Evolutionary conservation across 2,797 vertebrate genomes (phyloP).

Genomic region (Poecilia velifera): DNA sequence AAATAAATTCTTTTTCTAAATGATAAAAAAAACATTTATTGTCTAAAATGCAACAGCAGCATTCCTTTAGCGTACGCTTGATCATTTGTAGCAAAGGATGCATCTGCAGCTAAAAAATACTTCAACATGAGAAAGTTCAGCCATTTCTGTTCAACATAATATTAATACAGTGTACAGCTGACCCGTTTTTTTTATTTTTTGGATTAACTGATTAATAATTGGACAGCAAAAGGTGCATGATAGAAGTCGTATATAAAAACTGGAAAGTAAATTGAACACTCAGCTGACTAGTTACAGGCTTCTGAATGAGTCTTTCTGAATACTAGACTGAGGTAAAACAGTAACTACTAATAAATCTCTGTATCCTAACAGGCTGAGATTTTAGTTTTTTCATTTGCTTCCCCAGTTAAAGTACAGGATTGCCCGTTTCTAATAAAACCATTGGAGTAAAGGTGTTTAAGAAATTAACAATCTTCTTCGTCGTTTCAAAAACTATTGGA

Average conservation of each 20-base stretch:
- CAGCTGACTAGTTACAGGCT: neutral
- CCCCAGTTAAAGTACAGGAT: neutral
- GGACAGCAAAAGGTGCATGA: too few species aligned
- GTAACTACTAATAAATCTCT: neutral
- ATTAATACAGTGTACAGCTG: too few species aligned
- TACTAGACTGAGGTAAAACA: constrained; percentile 1
- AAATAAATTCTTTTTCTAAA: too few species aligned
- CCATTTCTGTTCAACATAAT: too few species aligned
- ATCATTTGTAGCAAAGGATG: too few species aligned
- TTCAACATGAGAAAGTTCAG: too few species aligned
- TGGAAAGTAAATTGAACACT: neutral
- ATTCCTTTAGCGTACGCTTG: too few species aligned
- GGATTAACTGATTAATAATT: too few species aligned
- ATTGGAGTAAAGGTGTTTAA: neutral
- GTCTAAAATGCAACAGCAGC: too few species aligned
- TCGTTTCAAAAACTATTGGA: neutral
- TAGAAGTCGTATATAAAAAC: neutral
- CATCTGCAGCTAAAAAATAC: too few species aligned
- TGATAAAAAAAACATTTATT: too few species aligned
- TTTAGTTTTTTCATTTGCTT: neutral
- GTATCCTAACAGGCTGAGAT: neutral
- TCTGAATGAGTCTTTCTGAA: neutral
- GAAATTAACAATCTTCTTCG: neutral
- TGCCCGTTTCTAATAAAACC: neutral
- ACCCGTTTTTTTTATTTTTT: too few species aligned